These are phyloP conservation scores for Pseudonaja textilis DNA, from an alignment of 2,113 vertebrate species.

Conservation along the genomic window DNA sequence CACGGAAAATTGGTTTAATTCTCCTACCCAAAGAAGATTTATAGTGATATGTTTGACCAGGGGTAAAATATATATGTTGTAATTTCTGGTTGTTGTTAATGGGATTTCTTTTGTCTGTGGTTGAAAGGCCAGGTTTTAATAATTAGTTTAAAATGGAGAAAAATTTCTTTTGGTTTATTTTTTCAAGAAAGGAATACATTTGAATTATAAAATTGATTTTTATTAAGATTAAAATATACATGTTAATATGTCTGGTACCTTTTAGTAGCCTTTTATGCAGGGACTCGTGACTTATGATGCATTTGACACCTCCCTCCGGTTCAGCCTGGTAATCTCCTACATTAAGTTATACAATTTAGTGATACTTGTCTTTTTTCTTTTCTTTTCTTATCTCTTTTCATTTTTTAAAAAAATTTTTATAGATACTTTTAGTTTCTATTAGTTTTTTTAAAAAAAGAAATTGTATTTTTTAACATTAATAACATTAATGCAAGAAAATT, in stretches of 20 bases:
- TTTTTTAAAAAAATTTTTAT: background rate
- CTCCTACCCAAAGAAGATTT: conserved; percentile 9
- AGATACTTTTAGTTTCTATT: background rate
- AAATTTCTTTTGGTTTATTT: background rate
- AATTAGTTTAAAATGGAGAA: background rate
- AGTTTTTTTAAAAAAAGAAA: background rate
- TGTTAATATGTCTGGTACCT: background rate
- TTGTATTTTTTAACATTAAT: background rate
- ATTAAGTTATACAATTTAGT: background rate
- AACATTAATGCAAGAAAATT: conserved; percentile 27
- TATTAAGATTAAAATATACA: background rate
- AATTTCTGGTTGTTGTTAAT: background rate
- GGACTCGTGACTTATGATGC: background rate
- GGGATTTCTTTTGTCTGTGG: background rate
- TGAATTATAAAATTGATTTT: background rate
- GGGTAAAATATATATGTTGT: background rate
- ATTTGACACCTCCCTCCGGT: background rate
- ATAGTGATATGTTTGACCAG: background rate
- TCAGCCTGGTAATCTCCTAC: background rate
- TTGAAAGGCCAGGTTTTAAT: background rate
- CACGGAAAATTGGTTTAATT: conserved; percentile 47
- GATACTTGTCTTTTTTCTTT: background rate
- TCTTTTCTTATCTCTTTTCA: background rate
- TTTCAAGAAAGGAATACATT: background rate
- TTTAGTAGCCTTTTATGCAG: background rate